Base-by-base conservation (phyloP, 2,888 invertebrate species). In the Rutpela maculata region DNA sequence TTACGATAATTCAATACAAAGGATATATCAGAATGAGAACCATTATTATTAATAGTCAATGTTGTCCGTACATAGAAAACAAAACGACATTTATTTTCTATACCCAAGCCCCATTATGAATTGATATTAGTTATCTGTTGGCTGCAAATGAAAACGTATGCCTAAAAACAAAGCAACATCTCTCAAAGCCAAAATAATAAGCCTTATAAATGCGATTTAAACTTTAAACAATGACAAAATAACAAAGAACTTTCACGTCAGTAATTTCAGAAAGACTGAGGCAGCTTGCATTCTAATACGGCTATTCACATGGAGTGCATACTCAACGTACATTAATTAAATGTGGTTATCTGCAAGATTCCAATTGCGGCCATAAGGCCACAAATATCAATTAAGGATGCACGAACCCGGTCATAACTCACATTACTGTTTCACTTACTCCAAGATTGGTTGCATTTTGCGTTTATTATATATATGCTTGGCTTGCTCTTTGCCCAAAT, bases 341-440 rank as follows among this genome's bases (percentile, higher is more conserved):
- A 89, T 83, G 87, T 85, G 88, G 88, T 89, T 90, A 90, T 90
- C 89, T 89, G 89, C 89, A 90, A 89, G 89, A 89, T 89, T 89
- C 89, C 89, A 88, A 89, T 88, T 88, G 88, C 87, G 86, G 85
- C 85, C 88, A 84, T 88, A 87, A 87, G 89, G 88, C 89, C 89
- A 86, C 90, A 89, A 90, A 89, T 90, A 89, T 89, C 89, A 89
- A 90, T 90, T 89, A 90, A 88, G 88, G 87, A 88, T 88, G 87
- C 88, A 85, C 86, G 86, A 84, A 85, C 86, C 85, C 83, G 83
- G 85, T 83, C 86, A 87, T 89, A 89, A 89, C 85, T 89, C 88
- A 88, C 87, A 88, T 88, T 88, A 88, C 86, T 82, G 86, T 87
- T 88, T 83, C 84, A 84, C 80, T 81, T 80, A 78, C 78, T 78